Evolutionary conservation across 2,113 vertebrate species (phyloP).

Genomic region (Sisor rabdophorus): DNA sequence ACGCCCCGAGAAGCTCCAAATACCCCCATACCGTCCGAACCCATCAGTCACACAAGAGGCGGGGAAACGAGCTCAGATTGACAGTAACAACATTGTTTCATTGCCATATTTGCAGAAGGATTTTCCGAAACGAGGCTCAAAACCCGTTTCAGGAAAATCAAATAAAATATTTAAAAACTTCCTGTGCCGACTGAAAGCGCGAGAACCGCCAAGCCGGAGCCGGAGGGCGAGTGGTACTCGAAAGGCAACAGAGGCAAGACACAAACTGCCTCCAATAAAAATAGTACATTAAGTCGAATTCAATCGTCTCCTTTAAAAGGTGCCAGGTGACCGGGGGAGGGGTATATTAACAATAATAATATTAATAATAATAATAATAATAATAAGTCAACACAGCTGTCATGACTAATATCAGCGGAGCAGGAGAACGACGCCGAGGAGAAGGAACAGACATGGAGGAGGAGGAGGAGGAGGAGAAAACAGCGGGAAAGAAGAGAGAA

Average conservation of each 20-base stretch:
- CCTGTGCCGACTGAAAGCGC: slow-evolving; percentile 4
- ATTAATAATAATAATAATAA: too few relatives aligned
- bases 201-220: slow-evolving; percentile 4
- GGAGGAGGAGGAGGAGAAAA: too few relatives aligned
- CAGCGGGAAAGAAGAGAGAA: background rate
- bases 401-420: too few relatives aligned
- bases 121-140: too few relatives aligned
- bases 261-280: slow-evolving; percentile 20
- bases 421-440: background rate
- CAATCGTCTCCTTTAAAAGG: slow-evolving; percentile 19
- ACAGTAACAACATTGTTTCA: slow-evolving; percentile 2
- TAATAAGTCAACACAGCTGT: too few relatives aligned
- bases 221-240: background rate
- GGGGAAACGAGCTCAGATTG: too few relatives aligned
- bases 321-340: background rate
- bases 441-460: background rate
- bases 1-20: too few relatives aligned
- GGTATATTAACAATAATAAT: too few relatives aligned
- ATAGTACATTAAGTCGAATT: slow-evolving; percentile 29
- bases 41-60: too few relatives aligned
- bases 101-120: background rate
- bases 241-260: slow-evolving; percentile 14
- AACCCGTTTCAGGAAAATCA: too few relatives aligned
- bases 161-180: too few relatives aligned
- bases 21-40: too few relatives aligned